Conservation (phyloP, 2,888 invertebrate genomes). For the Lagria hirta region DNA sequence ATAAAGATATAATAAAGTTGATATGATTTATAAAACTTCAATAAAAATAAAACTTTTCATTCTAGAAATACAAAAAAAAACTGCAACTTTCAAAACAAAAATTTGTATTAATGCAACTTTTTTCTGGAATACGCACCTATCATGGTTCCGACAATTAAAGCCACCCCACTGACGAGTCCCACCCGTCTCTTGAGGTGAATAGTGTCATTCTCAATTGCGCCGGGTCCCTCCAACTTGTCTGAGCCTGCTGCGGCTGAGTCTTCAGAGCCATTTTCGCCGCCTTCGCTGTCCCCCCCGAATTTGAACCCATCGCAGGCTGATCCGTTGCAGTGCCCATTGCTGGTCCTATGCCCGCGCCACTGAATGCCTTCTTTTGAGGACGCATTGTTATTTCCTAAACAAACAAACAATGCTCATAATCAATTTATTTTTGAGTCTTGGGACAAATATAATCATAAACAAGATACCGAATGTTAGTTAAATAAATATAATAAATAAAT, state of each 20-base stretch:
- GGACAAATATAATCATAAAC: too few relatives aligned
- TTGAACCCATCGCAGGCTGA: conserved; percentile 40
- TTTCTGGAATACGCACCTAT: conserved; percentile 77
- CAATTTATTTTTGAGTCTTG: too few relatives aligned
- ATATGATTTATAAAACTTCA: too few relatives aligned
- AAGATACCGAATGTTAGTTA: too few relatives aligned
- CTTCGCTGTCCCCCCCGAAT: conserved; percentile 57
- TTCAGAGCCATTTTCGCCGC: conserved; percentile 53
- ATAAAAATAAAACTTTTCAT: too few relatives aligned
- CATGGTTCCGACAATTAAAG: conserved; percentile 98
- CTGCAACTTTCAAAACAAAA: conserved; percentile 4
- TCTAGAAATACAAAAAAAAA: conserved; percentile 3
- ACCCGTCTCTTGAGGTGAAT: conserved; percentile 99
- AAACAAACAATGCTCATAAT: too few relatives aligned
- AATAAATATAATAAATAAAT: too few relatives aligned
- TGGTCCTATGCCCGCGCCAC: conserved; percentile 49
- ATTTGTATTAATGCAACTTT: conserved; percentile 3
- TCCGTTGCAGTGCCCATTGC: conserved; percentile 50
- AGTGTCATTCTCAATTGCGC: conserved; percentile 93
- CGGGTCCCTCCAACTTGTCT: conserved; percentile 75
- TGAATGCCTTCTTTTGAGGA: conserved; percentile 53
- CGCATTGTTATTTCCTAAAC: conserved; percentile 54
- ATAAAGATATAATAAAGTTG: too few relatives aligned
- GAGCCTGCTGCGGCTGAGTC: conserved; percentile 63
- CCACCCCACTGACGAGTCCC: conserved; percentile 98